Base-by-base conservation (phyloP, 2,888 invertebrate genomes). In the Macaria liturata region DNA sequence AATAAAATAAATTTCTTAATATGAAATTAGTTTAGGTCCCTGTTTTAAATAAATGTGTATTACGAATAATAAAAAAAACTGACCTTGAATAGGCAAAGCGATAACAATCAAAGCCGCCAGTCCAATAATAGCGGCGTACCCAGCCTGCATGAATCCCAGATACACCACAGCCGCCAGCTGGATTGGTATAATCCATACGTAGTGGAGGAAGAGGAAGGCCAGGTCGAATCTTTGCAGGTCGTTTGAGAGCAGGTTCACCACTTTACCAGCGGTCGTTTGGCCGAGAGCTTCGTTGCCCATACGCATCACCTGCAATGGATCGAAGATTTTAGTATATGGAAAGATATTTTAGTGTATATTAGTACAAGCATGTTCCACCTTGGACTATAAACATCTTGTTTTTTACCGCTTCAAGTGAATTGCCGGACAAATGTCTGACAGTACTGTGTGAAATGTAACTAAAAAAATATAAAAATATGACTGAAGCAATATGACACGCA, bases 211-310 rank as follows among this genome's bases (percentile, higher is more conserved):
- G 40, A 95, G 84, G 42, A 95, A 93, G 3, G 95, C 94, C 80
- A 95, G 74, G 78, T 98, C 98, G 74, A 98, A 97, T 39, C 97
- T 93, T 76, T 95, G 95, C 49, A 98, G 95, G 76, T 98, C 98
- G 76, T 98, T 98, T 20, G 97, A 97, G 51, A 98, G 90, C 32
- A 98, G 84, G 84, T 98, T 98, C 9, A 98, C 95, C 37, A 98
- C 95, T 84, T 97, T 97, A 0, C 98, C 98, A 0, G 95, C 95
- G 0, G 97, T 96, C 0, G 97, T 97, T 75, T 97, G 94, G 0
- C 96, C 95, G 43, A 98, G 81, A 0, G 97, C 95, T 0, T 84
- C 78, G 57, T 89, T 89, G 65, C 85, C 84, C 88, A 91, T 88
- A 1, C 89, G 83, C 91, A 91, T 91, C 67, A 91, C 83, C 90